Evolutionary conservation across 35 echinoderm and acorn worm species (phyloP).

Genomic region (Ophioderma brevispina): DNA sequence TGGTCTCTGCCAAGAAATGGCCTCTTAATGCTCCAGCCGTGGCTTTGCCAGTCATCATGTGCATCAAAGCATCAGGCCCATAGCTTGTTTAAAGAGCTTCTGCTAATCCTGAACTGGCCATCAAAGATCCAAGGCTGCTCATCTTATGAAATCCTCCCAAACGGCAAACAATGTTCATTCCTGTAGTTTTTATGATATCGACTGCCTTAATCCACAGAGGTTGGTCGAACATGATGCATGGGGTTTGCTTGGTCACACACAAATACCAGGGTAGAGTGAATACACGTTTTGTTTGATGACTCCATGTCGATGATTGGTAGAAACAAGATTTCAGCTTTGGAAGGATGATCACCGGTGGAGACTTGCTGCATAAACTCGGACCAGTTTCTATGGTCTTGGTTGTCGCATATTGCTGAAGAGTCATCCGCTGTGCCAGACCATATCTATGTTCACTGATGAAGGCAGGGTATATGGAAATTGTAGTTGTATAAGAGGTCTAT

Average conservation of each 20-base stretch:
- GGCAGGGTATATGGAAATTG: neutral
- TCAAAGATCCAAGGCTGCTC: slow-evolving; percentile 25
- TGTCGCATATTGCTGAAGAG: neutral
- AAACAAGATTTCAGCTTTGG: neutral
- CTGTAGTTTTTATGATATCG: neutral
- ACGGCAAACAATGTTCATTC: neutral
- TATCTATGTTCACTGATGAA: neutral
- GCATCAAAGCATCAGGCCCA: neutral
- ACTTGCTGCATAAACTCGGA: neutral
- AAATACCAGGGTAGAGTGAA: neutral
- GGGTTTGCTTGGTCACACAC: neutral
- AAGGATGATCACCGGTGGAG: neutral
- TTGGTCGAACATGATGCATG: neutral
- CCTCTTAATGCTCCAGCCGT: slow-evolving; percentile 11
- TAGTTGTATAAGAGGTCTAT: too few relatives aligned
- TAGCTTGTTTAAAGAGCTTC: neutral
- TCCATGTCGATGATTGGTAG: neutral
- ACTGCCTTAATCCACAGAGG: neutral
- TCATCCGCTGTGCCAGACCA: neutral
- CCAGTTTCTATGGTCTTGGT: neutral
- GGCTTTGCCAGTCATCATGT: slow-evolving; percentile 16
- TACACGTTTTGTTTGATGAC: neutral
- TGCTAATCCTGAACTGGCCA: slow-evolving; percentile 15
- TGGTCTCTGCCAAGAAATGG: slow-evolving; percentile 23
- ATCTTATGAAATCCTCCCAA: slow-evolving; percentile 42